Conservation (phyloP, 2,797 vertebrate species). For the Ambastaia sidthimunki region DNA sequence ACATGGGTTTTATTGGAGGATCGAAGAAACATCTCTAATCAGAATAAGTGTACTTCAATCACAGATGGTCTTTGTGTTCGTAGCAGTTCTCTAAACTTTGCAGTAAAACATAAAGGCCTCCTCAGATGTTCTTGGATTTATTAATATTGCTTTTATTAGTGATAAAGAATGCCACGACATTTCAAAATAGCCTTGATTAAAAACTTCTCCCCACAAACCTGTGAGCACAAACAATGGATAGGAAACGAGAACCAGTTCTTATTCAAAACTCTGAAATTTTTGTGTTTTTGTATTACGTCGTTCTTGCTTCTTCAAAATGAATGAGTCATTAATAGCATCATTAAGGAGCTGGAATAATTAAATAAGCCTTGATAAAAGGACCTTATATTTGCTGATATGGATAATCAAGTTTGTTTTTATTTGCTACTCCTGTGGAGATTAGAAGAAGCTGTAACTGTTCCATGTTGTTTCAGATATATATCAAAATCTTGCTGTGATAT, state of each 20-base stretch:
- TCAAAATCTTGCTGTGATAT: constrained; percentile 25
- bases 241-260: too few relatives aligned
- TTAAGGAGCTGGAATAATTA: too few relatives aligned
- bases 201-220: not conserved
- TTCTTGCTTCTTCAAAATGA: too few relatives aligned
- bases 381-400: too few relatives aligned
- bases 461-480: not conserved
- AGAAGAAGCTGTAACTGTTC: not conserved
- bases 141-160: not conserved
- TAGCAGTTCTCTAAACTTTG: not conserved
- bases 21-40: not conserved
- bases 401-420: too few relatives aligned
- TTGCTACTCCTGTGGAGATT: not conserved
- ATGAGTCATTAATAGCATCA: too few relatives aligned
- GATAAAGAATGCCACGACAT: not conserved
- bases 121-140: not conserved
- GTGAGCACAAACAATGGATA: too few relatives aligned
- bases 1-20: not conserved
- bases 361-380: too few relatives aligned
- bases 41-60: not conserved
- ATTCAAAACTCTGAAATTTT: too few relatives aligned
- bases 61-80: not conserved
- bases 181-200: not conserved
- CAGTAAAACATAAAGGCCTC: not conserved
- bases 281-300: too few relatives aligned